Conservation (phyloP, 2,888 invertebrate genomes). For the Rhabditoides inermis region DNA sequence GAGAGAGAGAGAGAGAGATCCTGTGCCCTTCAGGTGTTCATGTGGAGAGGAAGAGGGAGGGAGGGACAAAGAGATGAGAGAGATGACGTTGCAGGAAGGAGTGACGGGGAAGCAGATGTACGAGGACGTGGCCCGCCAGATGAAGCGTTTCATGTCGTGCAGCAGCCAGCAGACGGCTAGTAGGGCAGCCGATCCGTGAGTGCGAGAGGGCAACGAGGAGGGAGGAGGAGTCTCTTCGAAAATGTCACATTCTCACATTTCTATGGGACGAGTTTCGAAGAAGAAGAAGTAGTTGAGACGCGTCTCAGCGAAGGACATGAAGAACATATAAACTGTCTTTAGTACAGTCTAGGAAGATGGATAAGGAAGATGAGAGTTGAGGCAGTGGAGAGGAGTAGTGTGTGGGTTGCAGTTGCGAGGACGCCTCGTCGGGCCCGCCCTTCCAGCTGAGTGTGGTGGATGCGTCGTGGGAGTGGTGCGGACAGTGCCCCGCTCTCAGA, state of each 20-base stretch:
- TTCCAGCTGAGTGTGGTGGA: slow-evolving; percentile 76
- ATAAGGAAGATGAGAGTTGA: no score
- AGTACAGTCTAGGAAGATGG: no score
- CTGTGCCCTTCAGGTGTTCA: not conserved
- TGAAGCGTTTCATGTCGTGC: slow-evolving; percentile 9
- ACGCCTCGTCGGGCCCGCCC: slow-evolving; percentile 81
- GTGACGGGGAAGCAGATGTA: slow-evolving; percentile 22
- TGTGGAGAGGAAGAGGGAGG: not conserved
- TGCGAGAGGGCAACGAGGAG: no score
- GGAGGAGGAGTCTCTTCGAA: no score
- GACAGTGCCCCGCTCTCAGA: slow-evolving; percentile 49
- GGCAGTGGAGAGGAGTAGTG: no score
- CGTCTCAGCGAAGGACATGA: no score
- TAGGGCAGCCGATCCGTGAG: slow-evolving; percentile 40
- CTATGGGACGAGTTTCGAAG: not conserved
- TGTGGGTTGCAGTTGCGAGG: slow-evolving; percentile 69
- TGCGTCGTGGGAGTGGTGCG: slow-evolving; percentile 60
- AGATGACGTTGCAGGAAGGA: slow-evolving; percentile 1
- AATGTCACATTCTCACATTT: no score
- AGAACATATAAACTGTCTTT: no score
- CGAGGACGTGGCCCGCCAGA: slow-evolving; percentile 48
- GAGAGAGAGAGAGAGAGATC: not conserved
- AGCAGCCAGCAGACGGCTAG: slow-evolving; percentile 22
- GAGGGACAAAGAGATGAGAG: not conserved
- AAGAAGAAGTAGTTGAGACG: no score